Evolutionary conservation across 2,888 invertebrate genomes (phyloP).

Genomic region (Scaptomyza caliginosa): DNA sequence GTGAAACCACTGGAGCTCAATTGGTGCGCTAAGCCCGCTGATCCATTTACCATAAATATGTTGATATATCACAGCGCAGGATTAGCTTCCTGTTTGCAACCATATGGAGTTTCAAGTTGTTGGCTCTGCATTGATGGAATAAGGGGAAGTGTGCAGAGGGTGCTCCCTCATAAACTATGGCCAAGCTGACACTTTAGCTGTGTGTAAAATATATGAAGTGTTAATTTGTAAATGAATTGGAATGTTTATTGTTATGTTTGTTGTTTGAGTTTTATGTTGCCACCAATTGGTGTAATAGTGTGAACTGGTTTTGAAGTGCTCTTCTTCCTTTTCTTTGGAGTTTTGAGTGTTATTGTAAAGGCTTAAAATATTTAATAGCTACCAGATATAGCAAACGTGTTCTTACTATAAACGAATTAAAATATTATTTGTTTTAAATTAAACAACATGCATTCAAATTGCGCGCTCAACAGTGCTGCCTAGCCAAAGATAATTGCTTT

Average conservation of each 20-base stretch:
- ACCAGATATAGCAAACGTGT: too few relatives aligned
- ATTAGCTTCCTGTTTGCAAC: conserved; percentile 76
- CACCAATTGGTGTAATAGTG: conserved; percentile 44
- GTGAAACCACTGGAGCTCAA: conserved; percentile 55
- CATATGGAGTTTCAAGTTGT: conserved; percentile 63
- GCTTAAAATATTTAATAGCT: too few relatives aligned
- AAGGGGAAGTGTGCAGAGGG: background rate
- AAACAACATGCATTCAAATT: background rate
- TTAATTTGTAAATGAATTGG: conserved; percentile 67
- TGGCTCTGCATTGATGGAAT: background rate
- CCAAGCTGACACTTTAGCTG: conserved; percentile 52
- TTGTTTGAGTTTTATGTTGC: conserved; percentile 50
- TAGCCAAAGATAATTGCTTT: background rate
- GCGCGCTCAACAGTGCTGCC: conserved; percentile 22
- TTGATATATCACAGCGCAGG: conserved; percentile 79
- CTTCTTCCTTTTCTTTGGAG: background rate
- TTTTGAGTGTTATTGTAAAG: too few relatives aligned
- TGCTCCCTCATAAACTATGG: conserved; percentile 5
- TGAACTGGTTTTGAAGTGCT: background rate
- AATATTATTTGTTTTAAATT: too few relatives aligned
- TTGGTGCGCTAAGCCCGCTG: conserved; percentile 63
- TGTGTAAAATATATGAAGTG: conserved; percentile 69
- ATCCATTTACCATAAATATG: conserved; percentile 79
- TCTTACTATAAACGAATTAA: too few relatives aligned
- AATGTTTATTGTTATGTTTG: conserved; percentile 65